Base-by-base conservation (phyloP, 2,113 vertebrate genomes). In the Nothoprocta pentlandii region DNA sequence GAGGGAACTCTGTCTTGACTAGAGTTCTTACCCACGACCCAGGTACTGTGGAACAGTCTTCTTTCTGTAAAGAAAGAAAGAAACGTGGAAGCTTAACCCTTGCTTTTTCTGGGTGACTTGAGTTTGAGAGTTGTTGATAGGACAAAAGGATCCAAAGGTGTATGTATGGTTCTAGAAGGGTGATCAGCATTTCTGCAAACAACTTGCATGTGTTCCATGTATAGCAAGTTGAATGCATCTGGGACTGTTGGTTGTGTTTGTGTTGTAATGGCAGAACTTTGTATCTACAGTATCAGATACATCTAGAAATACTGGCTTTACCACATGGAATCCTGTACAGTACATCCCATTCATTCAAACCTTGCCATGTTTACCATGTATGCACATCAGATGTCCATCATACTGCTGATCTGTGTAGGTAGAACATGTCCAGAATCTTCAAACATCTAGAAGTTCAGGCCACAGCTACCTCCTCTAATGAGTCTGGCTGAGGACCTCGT, bases 21-120 rank as follows among this genome's bases (percentile, higher is more conserved):
- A 96, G 82, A 95, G 69, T 92, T 97, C 94, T 96, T 93, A 96
- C 92, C 95, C 94, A 96, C 77, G 93, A 92, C 94, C 77, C 94
- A 90, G 86, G 92, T 82, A 94, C 63, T 96, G 83, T 96, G 90
- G 90, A 88, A 95, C 53, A 94, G 67, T 95, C 95, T 95, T 95
- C 95, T 95, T 96, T 97, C 95, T 96, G 94, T 87, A 95, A 97
- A 96, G 96, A 96, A 96, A 95, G 93, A 96, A 97, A 96, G 90
- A 95, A 95, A 94, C 86, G 90, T 95, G 93, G 95, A 95, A 94
- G 86, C 95, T 95, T 96, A 95, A 97, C 86, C 94, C 93, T 94
- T 95, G 67, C 93, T 96, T 92, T 82, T 76, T 69, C 78, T 41
- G 62, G 26, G 22, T 90, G 80, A 70, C 54, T 76, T 62, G 53